Conservation (phyloP, 2,797 vertebrate genomes). For the Sebastiscus albofasciatus region DNA sequence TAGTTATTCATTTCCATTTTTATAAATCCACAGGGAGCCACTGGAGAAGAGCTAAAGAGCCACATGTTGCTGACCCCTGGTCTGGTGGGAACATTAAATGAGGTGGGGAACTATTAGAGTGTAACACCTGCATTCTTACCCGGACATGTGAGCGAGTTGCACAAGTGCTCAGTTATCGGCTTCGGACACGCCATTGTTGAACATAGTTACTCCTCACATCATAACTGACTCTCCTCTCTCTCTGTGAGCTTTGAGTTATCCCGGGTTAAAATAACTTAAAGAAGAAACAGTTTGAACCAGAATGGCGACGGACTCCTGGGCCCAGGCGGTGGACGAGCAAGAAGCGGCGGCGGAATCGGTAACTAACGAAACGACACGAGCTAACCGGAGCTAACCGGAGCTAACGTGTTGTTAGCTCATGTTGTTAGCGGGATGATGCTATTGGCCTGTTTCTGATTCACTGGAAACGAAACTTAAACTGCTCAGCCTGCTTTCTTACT, state of each 20-base stretch:
- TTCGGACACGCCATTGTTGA: slow-evolving; percentile 78
- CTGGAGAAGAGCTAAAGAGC: no score
- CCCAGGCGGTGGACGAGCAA: slow-evolving; percentile 93
- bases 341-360: slow-evolving; percentile 95
- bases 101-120: slow-evolving; percentile 27
- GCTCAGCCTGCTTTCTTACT: fast-evolving
- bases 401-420: slow-evolving; percentile 58
- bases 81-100: not conserved
- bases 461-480: not conserved
- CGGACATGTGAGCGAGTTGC: slow-evolving; percentile 54
- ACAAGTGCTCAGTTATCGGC: slow-evolving; percentile 24
- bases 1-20: no score
- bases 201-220: slow-evolving; percentile 44
- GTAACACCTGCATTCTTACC: not conserved
- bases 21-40: no score
- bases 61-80: no score
- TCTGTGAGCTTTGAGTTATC: not conserved
- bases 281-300: slow-evolving; percentile 19
- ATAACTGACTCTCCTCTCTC: not conserved
- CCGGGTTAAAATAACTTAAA: not conserved
- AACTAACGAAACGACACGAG: slow-evolving; percentile 65
- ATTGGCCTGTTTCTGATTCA: slow-evolving; percentile 21
- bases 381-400: slow-evolving; percentile 6
- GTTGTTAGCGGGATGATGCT: not conserved
- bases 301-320: slow-evolving; percentile 97